Evolutionary conservation across 2,113 vertebrate species (phyloP).

Genomic region (Polypterus bichir): DNA sequence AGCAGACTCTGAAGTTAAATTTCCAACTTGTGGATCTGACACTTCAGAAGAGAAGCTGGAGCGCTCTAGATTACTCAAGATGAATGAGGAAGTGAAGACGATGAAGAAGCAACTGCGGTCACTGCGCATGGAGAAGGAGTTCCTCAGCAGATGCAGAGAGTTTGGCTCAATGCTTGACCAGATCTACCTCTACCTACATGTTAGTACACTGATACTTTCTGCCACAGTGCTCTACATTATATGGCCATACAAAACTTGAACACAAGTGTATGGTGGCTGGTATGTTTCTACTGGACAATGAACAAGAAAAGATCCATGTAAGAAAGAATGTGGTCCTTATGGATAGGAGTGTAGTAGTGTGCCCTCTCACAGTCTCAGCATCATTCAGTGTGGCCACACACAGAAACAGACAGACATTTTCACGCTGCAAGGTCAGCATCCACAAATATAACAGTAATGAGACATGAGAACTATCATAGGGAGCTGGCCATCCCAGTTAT

Average conservation of each 20-base stretch:
- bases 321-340: no score
- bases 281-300: no score
- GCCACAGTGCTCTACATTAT: conserved; percentile 7
- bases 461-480: no score
- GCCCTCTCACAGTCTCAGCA: no score
- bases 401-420: no score
- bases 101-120: conserved; percentile 1
- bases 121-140: conserved; percentile 4
- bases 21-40: neutral
- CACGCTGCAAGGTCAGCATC: no score
- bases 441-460: no score
- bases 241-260: conserved; percentile 7
- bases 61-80: neutral
- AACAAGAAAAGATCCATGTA: no score
- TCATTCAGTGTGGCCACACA: no score
- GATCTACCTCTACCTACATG: conserved; percentile 19
- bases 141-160: conserved; percentile 10
- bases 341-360: no score
- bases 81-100: conserved; percentile 8
- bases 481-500: no score
- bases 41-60: neutral
- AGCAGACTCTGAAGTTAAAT: neutral
- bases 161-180: conserved; percentile 13
- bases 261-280: no score
- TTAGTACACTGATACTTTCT: conserved; percentile 10